These are phyloP conservation scores for Danaus chrysippus DNA, from an alignment of 2,888 invertebrate genomes.

Conservation along the genomic window DNA sequence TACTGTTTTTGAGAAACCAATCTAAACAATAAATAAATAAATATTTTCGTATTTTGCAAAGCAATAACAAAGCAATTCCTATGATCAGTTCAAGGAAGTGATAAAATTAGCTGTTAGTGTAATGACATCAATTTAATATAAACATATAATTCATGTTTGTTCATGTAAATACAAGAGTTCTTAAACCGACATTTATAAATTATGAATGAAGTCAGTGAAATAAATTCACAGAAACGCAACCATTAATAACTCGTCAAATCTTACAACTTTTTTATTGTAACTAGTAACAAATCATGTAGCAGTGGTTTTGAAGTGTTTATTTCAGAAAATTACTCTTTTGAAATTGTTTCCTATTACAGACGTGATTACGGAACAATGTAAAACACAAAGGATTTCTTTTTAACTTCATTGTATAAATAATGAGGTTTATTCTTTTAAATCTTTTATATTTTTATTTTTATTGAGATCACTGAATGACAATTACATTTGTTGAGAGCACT, in stretches of 20 bases:
- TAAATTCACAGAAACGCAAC: not conserved
- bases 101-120: too few species aligned
- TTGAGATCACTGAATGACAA: too few species aligned
- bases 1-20: too few species aligned
- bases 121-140: too few species aligned
- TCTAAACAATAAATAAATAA: too few species aligned
- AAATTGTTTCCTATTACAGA: not conserved
- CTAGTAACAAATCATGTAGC: not conserved
- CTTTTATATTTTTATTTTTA: not conserved
- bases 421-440: not conserved
- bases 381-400: not conserved
- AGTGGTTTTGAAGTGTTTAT: not conserved
- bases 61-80: too few species aligned
- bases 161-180: too few species aligned
- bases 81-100: too few species aligned
- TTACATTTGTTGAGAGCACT: too few species aligned
- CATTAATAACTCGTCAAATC: not conserved
- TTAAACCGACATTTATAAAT: too few species aligned
- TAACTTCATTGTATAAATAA: not conserved
- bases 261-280: not conserved
- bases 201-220: conserved; percentile 19
- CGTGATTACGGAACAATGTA: not conserved
- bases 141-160: too few species aligned
- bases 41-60: too few species aligned
- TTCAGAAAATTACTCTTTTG: not conserved